Percentiles rank a stretch among this genome's conserved stretches.
Evolutionary conservation across 2,113 vertebrate species (phyloP).

Genomic region (Condylura cristata): DNA sequence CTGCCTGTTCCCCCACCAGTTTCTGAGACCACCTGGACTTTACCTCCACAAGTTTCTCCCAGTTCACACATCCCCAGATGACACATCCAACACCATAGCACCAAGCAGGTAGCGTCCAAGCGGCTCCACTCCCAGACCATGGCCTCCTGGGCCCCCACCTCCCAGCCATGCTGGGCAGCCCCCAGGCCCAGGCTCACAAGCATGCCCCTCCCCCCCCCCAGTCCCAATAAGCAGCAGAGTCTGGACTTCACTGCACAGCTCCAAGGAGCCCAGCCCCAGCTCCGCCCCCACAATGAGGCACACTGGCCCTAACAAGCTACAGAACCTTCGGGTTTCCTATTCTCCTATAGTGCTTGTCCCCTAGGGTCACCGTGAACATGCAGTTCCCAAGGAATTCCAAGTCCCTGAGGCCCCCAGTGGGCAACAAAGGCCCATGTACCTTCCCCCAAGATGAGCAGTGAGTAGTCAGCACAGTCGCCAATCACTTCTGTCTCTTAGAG

Average conservation of each 20-base stretch:
- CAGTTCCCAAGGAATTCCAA: not conserved
- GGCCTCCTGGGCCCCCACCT: not conserved
- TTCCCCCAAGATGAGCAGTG: not conserved
- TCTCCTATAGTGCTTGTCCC: not conserved
- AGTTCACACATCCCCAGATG: not conserved
- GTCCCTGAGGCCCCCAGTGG: not conserved
- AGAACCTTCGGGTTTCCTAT: not conserved
- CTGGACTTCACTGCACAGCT: fast-evolving
- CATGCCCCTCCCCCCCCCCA: not conserved
- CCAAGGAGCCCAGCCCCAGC: not conserved
- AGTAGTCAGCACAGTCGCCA: not conserved
- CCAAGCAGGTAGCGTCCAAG: not conserved
- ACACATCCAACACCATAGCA: not conserved
- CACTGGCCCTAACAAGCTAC: not conserved
- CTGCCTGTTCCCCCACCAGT: not conserved
- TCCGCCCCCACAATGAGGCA: not conserved
- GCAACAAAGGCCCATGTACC: not conserved
- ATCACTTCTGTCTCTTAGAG: not conserved
- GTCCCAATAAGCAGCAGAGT: not conserved
- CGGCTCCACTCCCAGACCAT: not conserved
- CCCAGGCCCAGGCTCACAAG: not conserved
- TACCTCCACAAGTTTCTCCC: not conserved
- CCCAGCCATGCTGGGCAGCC: not conserved
- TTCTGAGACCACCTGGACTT: not conserved
- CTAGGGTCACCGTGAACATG: not conserved